phyloP scores from a whole-genome alignment of 2,888 invertebrate species.

The Xanthia togata region DNA sequence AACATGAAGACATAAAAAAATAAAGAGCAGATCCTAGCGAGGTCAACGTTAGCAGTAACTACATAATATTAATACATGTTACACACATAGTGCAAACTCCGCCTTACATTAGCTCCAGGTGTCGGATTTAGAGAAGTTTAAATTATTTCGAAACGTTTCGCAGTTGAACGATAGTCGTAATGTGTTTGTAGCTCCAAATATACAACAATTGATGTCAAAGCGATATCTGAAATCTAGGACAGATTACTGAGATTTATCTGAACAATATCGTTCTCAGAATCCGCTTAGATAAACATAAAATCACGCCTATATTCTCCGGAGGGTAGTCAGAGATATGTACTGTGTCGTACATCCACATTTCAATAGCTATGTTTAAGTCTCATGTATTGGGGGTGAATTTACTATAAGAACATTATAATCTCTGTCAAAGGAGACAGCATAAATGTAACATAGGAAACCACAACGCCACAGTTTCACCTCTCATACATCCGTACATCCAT shows the following conservation, averaged over 20 bases:
- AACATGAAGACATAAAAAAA: too few species aligned
- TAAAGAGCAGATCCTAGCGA: too few species aligned
- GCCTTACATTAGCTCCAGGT: slow-evolving; percentile 1
- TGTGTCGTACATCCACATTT: not conserved
- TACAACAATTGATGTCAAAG: slow-evolving; percentile 2
- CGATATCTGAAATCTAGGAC: slow-evolving; percentile 4
- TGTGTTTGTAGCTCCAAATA: not conserved
- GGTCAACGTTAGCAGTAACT: too few species aligned
- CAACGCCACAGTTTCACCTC: not conserved
- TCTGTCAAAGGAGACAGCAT: not conserved
- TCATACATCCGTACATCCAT: slow-evolving; percentile 3
- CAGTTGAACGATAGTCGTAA: slow-evolving; percentile 1
- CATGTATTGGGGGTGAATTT: not conserved
- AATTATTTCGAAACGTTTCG: slow-evolving; percentile 28
- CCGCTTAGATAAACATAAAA: not conserved
- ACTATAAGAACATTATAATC: too few species aligned
- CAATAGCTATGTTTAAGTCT: not conserved
- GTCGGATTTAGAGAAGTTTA: slow-evolving; percentile 20
- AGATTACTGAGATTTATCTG: slow-evolving; percentile 16
- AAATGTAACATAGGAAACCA: not conserved
- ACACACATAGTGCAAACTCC: not conserved
- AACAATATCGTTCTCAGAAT: not conserved
- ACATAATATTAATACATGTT: not conserved
- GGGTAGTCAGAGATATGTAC: not conserved
- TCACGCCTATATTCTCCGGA: not conserved